Evolutionary conservation across 2,888 invertebrate species (phyloP).

Genomic region (Bruchidius siliquastri): DNA sequence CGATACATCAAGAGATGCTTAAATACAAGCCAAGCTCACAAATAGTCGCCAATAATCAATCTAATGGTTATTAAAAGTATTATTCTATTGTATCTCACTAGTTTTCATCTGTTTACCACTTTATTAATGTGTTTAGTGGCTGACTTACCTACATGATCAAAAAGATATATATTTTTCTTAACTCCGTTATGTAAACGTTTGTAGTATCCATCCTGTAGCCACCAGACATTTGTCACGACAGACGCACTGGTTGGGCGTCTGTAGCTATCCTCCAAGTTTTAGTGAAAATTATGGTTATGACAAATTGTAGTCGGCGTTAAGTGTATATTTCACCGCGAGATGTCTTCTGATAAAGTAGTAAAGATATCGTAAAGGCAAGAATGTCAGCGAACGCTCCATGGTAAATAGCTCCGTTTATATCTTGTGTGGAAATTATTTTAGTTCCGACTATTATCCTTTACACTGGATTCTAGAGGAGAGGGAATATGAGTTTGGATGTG

Average conservation of each 20-base stretch:
- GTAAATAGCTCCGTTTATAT: not conserved
- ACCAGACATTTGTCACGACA: not conserved
- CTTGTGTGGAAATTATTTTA: not conserved
- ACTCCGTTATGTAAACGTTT: no score
- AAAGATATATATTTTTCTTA: no score
- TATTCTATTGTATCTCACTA: no score
- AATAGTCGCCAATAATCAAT: no score
- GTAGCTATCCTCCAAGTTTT: not conserved
- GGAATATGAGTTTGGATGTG: not conserved
- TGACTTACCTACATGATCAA: no score
- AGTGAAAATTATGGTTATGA: slow-evolving; percentile 17
- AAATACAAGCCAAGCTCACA: no score
- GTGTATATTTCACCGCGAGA: slow-evolving; percentile 15
- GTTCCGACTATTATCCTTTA: not conserved
- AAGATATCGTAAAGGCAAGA: not conserved
- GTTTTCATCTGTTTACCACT: no score
- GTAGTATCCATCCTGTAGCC: not conserved
- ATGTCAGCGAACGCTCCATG: not conserved
- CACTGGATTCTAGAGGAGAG: not conserved
- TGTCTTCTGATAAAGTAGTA: slow-evolving; percentile 6
- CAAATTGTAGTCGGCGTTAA: slow-evolving; percentile 24
- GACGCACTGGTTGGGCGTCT: not conserved
- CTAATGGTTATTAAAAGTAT: no score
- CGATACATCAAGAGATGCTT: no score
- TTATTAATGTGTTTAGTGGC: no score